These are phyloP conservation scores for Helarctos malayanus DNA, from an alignment of 2,797 vertebrate genomes.

Conservation along the genomic window DNA sequence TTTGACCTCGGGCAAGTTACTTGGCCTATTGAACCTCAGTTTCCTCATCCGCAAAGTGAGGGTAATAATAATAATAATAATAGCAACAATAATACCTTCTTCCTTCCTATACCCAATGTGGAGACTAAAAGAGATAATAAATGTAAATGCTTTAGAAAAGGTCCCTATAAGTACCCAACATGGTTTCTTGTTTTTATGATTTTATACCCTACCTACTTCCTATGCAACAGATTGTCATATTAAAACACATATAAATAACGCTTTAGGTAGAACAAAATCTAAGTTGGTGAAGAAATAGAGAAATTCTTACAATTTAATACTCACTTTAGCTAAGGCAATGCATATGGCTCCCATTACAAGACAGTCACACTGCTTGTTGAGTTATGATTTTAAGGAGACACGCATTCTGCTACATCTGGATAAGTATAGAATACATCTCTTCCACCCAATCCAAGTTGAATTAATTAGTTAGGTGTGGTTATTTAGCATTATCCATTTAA, in stretches of 20 bases:
- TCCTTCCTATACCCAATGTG: background rate
- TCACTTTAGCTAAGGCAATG: background rate
- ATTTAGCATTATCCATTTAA: background rate
- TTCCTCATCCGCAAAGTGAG: background rate
- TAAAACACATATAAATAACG: conserved; percentile 27
- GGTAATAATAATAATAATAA: background rate
- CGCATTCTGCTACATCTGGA: background rate
- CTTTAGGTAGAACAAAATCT: conserved; percentile 18
- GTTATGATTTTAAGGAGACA: background rate
- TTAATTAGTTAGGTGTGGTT: background rate
- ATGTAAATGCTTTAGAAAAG: conserved; percentile 3
- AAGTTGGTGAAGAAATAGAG: background rate
- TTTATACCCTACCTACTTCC: background rate
- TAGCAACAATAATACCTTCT: background rate
- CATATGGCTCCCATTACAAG: background rate
- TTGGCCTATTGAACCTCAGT: background rate
- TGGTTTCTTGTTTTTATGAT: conserved; percentile 47
- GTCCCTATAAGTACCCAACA: background rate
- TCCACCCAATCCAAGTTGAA: background rate
- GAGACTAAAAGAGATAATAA: background rate
- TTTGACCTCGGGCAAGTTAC: background rate
- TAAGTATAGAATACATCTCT: background rate
- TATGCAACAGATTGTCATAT: background rate
- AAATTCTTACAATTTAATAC: background rate
- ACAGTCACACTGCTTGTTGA: background rate